Percentiles rank a stretch among this genome's conserved stretches.
Evolutionary conservation across 2,888 invertebrate species (phyloP).

Genomic region (Oscheius myriophilus): DNA sequence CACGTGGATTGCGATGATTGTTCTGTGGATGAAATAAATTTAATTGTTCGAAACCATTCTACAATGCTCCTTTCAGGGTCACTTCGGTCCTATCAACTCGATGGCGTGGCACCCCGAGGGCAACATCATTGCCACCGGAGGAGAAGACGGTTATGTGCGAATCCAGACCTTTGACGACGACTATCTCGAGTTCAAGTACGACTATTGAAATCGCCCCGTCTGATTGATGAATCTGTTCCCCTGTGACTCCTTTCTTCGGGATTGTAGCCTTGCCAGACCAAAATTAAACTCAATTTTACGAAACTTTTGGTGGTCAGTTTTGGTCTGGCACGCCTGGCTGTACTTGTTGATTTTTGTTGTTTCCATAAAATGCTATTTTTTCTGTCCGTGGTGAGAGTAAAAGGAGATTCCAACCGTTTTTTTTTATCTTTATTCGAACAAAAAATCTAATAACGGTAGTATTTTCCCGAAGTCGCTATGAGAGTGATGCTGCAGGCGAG

Average conservation of each 20-base stretch:
- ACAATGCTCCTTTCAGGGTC: slow-evolving; percentile 81
- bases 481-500: slow-evolving; percentile 17
- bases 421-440: not conserved
- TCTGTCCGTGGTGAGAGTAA: not conserved
- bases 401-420: not conserved
- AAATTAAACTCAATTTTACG: not conserved
- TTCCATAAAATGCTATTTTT: not conserved
- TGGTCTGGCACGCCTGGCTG: slow-evolving; percentile 1
- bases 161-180: slow-evolving; percentile 94
- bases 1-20: slow-evolving; percentile 4
- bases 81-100: slow-evolving; percentile 99
- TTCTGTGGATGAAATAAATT: not conserved
- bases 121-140: slow-evolving; percentile 90
- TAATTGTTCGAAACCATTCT: too few relatives aligned
- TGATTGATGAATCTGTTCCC: slow-evolving; percentile 5
- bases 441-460: slow-evolving; percentile 16
- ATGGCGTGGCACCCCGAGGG: slow-evolving; percentile 98
- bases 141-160: slow-evolving; percentile 97
- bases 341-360: slow-evolving; percentile 26
- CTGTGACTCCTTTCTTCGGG: not conserved
- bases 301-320: not conserved
- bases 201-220: slow-evolving; percentile 76
- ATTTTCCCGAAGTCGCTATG: slow-evolving; percentile 15
- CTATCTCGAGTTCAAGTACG: slow-evolving; percentile 94
- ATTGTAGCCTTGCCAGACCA: slow-evolving; percentile 8